A percentile compares a stretch with the other conserved stretches of the same genome.
These are phyloP conservation scores for Tachuris rubrigastra DNA, from an alignment of 2,113 vertebrate genomes.

Conservation along the genomic window DNA sequence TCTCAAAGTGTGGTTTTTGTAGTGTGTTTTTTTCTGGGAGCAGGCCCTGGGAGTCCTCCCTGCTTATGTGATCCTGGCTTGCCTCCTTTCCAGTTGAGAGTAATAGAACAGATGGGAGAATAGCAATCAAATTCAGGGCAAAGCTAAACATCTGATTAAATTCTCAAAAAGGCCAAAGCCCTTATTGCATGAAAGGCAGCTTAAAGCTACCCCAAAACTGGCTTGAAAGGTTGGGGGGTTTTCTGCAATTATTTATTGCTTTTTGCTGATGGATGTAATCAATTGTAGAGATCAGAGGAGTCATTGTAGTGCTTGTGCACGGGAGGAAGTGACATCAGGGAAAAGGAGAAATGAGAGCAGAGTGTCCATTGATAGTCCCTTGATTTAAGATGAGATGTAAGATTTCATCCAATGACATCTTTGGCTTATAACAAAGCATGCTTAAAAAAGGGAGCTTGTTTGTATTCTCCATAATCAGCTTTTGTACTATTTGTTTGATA, in stretches of 20 bases:
- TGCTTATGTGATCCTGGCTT: background rate
- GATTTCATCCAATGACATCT: background rate
- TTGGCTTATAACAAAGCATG: background rate
- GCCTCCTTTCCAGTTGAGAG: background rate
- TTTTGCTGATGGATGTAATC: background rate
- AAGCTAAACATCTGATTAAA: slow-evolving; percentile 6
- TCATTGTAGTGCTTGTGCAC: background rate
- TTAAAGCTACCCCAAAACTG: slow-evolving; percentile 17
- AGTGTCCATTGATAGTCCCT: background rate
- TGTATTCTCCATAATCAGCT: background rate
- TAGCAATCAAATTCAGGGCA: background rate
- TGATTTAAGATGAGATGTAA: background rate
- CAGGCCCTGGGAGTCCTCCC: background rate
- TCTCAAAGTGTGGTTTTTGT: background rate
- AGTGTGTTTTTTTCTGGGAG: background rate
- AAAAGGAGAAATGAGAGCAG: background rate
- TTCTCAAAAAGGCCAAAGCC: slow-evolving; percentile 22
- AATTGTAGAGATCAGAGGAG: background rate
- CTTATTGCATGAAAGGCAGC: background rate
- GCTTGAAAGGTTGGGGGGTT: background rate
- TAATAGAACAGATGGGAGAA: background rate
- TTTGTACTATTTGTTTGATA: background rate
- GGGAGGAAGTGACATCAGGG: background rate
- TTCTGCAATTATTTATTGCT: background rate
- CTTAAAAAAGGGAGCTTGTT: background rate